Conservation (phyloP, 2,113 vertebrate genomes). For the Phylloscopus whistleri region DNA sequence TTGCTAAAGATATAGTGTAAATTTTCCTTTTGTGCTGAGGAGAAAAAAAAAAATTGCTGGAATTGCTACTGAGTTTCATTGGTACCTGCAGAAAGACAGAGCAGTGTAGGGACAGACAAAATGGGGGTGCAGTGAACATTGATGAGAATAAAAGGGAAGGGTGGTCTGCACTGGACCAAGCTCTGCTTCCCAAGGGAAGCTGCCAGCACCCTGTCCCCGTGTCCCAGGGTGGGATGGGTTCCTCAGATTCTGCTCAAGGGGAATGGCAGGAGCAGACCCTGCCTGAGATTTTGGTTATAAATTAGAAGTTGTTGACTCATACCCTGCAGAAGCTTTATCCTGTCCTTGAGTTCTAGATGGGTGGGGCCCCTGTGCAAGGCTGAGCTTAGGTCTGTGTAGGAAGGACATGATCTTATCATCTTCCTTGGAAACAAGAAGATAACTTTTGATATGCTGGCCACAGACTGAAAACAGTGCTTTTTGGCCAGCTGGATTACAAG, state of each 20-base stretch:
- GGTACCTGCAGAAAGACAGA: background rate
- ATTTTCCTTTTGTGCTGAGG: background rate
- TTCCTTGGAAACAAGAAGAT: background rate
- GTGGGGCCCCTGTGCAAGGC: background rate
- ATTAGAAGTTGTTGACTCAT: background rate
- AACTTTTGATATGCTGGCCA: background rate
- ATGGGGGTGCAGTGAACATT: background rate
- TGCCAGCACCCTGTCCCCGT: background rate
- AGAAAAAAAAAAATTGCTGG: background rate
- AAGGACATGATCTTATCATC: background rate
- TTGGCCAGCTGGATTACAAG: background rate
- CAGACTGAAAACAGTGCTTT: background rate
- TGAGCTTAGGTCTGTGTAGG: background rate
- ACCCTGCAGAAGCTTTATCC: background rate
- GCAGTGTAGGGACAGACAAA: background rate
- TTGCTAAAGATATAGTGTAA: background rate
- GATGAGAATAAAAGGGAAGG: rapidly evolving
- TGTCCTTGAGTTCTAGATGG: background rate
- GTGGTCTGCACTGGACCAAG: background rate
- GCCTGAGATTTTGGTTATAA: background rate
- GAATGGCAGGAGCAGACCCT: background rate
- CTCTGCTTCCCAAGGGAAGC: background rate
- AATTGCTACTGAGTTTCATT: background rate
- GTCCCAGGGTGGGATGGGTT: background rate
- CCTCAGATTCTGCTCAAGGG: background rate